Evolutionary conservation across 2,113 vertebrate species (phyloP), one percentile per base, ranked within the genome.

Genomic region (Grallaria varia): DNA sequence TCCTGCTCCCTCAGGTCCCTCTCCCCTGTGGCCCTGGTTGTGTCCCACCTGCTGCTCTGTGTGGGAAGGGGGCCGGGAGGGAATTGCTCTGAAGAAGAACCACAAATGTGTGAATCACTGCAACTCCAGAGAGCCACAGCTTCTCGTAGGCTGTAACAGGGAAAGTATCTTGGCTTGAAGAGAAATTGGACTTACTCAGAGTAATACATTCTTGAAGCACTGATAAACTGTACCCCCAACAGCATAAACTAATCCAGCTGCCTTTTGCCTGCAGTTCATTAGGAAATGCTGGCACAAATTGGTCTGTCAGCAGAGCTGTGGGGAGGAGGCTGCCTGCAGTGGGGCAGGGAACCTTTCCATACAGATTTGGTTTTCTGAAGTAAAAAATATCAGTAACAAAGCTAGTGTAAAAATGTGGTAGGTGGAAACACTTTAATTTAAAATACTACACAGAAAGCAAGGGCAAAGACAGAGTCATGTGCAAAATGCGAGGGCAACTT

Each of bases 1-100:
- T 28, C 35, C 40, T 50, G 35, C 40, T 75, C n/a, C 47, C 63
- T 50, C 33, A 0, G 2, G 30, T 15, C 37, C 63, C 49, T 42
- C 53, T 28, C 44, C 18, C 31, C 16, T 1, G 0, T 0, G 8
- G 12, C 23, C 69, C 58, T 14, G 33, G 10, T 23, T 9, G 18
- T 40, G 45, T 22, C 78, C 45, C 58, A 13, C n/a, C 74, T 21
- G 16, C 27, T 33, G 47, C 45, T 64, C 0, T 0, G 10, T 16
- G 30, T 35, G 63, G 27, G 52, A 45, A 58, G 35, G 12, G 5
- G 1, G 6, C 16, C 37, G 52, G 14, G 77, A 15, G n/a, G 35
- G 55, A 39, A 7, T 1, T 52, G 44, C 63, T 55, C 44, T 35
- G 14, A 6, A 5, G 13, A 19, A 2, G 8, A 18, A 19, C 12